phyloP scores from a whole-genome alignment of 2,797 vertebrate genomes.

The Gymnodraco acuticeps region DNA sequence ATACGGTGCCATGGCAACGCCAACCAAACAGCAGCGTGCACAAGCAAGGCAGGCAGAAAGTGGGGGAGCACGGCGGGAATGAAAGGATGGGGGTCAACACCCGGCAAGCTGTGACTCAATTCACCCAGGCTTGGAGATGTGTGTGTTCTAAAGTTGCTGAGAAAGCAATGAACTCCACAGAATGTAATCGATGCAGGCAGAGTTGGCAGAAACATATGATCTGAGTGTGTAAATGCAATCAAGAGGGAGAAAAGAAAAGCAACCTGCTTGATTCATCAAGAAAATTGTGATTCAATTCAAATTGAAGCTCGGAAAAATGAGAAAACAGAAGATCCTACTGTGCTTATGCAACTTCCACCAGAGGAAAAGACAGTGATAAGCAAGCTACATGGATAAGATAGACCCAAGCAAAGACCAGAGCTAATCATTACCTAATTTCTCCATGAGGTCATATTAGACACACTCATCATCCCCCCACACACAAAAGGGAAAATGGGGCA shows the following conservation, averaged over 20 bases:
- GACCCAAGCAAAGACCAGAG: slow-evolving; percentile 43
- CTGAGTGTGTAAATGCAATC: slow-evolving; percentile 1
- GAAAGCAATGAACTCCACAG: slow-evolving; percentile 14
- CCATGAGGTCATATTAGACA: slow-evolving; percentile 71
- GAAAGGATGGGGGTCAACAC: slow-evolving; percentile 52
- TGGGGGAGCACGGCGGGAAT: slow-evolving; percentile 58
- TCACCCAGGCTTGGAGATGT: slow-evolving; percentile 38
- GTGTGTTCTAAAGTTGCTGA: slow-evolving; percentile 37
- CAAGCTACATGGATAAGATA: slow-evolving; percentile 42
- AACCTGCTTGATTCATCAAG: slow-evolving; percentile 23
- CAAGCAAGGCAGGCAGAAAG: slow-evolving; percentile 70
- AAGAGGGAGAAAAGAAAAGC: slow-evolving; percentile 20
- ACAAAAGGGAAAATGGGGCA: slow-evolving; percentile 33
- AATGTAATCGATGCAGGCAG: slow-evolving; percentile 25
- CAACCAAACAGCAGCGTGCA: slow-evolving; percentile 79
- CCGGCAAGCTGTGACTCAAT: slow-evolving; percentile 58
- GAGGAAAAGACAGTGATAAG: slow-evolving; percentile 53
- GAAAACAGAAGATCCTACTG: background rate
- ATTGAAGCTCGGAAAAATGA: background rate
- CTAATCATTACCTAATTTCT: slow-evolving; percentile 62
- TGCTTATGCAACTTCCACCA: slow-evolving; percentile 24
- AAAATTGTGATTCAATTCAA: slow-evolving; percentile 10
- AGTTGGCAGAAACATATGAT: slow-evolving; percentile 8
- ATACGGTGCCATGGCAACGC: slow-evolving; percentile 83
- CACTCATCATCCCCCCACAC: slow-evolving; percentile 42